Evolutionary conservation across 2,113 vertebrate species (phyloP), one percentile per base, ranked within the genome.

Genomic region (Hyaena hyaena): DNA sequence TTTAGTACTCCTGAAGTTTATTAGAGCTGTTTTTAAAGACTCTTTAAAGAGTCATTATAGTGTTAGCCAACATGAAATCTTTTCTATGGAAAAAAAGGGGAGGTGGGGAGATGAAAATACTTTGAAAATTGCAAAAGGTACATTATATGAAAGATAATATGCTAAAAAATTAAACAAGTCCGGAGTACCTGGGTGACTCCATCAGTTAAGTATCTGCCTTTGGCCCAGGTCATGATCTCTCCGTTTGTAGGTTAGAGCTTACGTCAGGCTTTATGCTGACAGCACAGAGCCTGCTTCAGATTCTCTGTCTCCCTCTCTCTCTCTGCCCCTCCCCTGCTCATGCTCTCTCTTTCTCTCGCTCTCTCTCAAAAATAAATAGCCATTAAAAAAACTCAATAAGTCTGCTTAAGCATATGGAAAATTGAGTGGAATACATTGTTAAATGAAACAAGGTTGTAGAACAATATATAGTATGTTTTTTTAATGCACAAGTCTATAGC

Each of bases 1-100:
- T 91, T 80, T 74, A 87, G 31, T 68, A 50, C 81, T 85, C 55
- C 77, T 85, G 82, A 97, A 96, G 50, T 89, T 88, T 28, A 91
- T 85, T 90, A 55, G 77, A 88, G 53, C 39, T 85, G 24, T 96
- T 91, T 91, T 85, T 43, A 35, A 65, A 88, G 66, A 76, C 43
- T 74, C 48, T 85, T 65, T 53, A 93, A 66, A 89, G 48, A 80
- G 17, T 69, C 61, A 33, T 55, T 73, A 28, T 50, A 21, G 17
- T 80, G 48, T 68, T 84, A 55, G 53, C 16, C 53, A 55, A 55
- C 53, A 55, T 61, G 58, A 61, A 61, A 61, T 61, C 58, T 8
- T 61, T 61, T 61, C 58, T 9, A 61, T 61, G 58, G 19, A 21
- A 3, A 61, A 12, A 79, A 63, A 39, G 3, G 4, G 19, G 50